These are phyloP conservation scores for Emesis furor DNA, from an alignment of 2,888 invertebrate species.

Conservation along the genomic window DNA sequence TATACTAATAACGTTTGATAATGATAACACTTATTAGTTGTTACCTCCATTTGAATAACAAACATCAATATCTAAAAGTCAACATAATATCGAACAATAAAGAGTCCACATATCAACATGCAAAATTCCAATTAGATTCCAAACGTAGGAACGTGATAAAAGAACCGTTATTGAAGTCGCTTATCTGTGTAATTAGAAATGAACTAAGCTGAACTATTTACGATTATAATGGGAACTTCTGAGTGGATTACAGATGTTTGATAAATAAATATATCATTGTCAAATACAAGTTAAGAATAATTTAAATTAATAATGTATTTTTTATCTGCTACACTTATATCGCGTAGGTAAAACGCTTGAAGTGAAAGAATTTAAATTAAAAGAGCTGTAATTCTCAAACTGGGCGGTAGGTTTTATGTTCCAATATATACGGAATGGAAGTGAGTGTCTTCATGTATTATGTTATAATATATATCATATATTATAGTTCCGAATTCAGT, in stretches of 20 bases:
- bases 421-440: too few species aligned
- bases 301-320: slow-evolving; percentile 26
- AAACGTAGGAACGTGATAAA: slow-evolving; percentile 91
- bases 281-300: slow-evolving; percentile 36
- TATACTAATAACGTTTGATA: slow-evolving; percentile 76
- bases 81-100: slow-evolving; percentile 91
- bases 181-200: slow-evolving; percentile 91
- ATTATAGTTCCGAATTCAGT: too few species aligned
- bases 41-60: slow-evolving; percentile 86
- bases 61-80: slow-evolving; percentile 89
- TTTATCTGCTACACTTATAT: neutral
- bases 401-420: neutral
- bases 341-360: neutral
- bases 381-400: neutral
- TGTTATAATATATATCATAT: too few species aligned
- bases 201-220: slow-evolving; percentile 91
- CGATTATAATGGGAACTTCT: slow-evolving; percentile 88
- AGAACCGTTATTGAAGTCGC: slow-evolving; percentile 89
- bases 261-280: slow-evolving; percentile 76
- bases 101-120: slow-evolving; percentile 91
- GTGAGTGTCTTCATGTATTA: too few species aligned
- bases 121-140: slow-evolving; percentile 92
- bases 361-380: slow-evolving; percentile 6
- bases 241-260: slow-evolving; percentile 85
- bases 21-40: slow-evolving; percentile 80